These are phyloP conservation scores for Eospalax fontanierii DNA, from an alignment of 2,797 vertebrate genomes.

Conservation along the genomic window DNA sequence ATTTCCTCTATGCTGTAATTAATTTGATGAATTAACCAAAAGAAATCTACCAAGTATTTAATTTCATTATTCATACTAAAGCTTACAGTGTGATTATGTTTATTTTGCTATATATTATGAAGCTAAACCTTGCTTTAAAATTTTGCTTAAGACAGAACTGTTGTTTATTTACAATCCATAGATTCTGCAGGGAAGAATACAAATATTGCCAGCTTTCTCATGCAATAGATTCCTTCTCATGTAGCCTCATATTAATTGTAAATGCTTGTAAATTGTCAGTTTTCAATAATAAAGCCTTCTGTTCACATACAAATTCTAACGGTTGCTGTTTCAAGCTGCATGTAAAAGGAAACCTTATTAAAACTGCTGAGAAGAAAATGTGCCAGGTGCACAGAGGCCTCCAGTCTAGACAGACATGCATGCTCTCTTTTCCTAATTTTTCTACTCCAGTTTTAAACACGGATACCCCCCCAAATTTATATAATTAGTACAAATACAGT, in stretches of 20 bases:
- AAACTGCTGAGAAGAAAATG: neutral
- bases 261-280: conserved; percentile 2
- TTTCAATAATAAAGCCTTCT: conserved; percentile 42
- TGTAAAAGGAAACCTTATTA: conserved; percentile 23
- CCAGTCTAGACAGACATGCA: neutral
- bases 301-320: neutral
- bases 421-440: neutral
- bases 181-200: conserved; percentile 8
- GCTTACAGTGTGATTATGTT: neutral
- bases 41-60: conserved; percentile 35
- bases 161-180: conserved; percentile 28
- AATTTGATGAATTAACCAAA: conserved; percentile 70
- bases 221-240: conserved; percentile 31
- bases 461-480: neutral
- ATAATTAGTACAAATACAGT: neutral
- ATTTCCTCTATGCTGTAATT: conserved; percentile 52
- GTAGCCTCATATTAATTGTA: conserved; percentile 49
- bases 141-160: neutral
- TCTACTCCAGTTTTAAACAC: neutral
- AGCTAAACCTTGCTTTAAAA: conserved; percentile 59
- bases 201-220: neutral
- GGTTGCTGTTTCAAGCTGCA: neutral
- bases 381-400: neutral
- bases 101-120: conserved; percentile 44
- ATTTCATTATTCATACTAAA: conserved; percentile 32